These are phyloP conservation scores for Rhyacophila brunnea DNA, from an alignment of 1,140 invertebrate species.

Conservation along the genomic window DNA sequence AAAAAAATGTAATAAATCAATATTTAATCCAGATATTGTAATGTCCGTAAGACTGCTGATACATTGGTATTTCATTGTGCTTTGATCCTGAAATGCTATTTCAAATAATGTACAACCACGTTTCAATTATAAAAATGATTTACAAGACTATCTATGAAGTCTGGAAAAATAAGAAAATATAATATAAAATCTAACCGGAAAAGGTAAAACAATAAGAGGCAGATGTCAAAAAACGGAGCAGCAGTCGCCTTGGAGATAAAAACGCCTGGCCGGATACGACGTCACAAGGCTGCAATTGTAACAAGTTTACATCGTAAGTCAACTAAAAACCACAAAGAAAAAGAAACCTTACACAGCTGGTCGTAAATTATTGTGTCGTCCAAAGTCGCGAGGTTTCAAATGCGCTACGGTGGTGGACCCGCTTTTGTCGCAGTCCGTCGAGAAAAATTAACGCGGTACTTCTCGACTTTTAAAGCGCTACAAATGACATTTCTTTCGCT, in stretches of 20 bases:
- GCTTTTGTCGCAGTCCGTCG: background rate
- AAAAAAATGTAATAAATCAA: too few relatives aligned
- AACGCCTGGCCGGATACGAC: background rate
- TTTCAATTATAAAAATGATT: too few relatives aligned
- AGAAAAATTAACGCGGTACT: background rate
- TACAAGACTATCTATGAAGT: too few relatives aligned
- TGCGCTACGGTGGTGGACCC: background rate
- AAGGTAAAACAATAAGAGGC: background rate
- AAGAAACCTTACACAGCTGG: too few relatives aligned
- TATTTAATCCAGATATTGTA: too few relatives aligned
- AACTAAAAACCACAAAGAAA: background rate
- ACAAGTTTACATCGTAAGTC: background rate
- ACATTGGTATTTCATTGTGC: too few relatives aligned
- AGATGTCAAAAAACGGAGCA: background rate
- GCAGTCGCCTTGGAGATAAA: background rate
- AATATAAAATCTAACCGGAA: background rate
- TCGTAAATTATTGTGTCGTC: too few relatives aligned
- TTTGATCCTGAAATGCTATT: too few relatives aligned
- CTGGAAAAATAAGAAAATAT: background rate
- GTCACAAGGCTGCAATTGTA: background rate
- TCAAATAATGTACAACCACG: too few relatives aligned
- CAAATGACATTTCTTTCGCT: background rate
- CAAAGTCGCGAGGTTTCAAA: background rate
- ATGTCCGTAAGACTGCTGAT: too few relatives aligned
- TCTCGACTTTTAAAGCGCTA: background rate